phyloP scores from a whole-genome alignment of 2,113 vertebrate genomes.

The Murina feae region DNA sequence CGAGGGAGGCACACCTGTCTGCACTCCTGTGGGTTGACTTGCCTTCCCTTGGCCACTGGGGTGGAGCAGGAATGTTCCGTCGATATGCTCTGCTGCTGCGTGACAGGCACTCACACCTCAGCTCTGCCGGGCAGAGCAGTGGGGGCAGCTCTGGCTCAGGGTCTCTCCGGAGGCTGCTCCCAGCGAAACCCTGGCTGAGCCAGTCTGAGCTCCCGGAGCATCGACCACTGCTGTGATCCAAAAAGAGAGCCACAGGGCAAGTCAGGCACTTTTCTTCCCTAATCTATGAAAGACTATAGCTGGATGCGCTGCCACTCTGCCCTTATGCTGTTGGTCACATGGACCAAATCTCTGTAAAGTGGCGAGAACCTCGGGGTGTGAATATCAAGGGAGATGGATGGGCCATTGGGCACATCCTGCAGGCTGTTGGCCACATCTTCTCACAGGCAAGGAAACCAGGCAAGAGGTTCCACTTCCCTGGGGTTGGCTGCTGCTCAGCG shows the following conservation, averaged over 20 bases:
- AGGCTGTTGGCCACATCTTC: background rate
- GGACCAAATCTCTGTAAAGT: background rate
- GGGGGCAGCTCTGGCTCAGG: background rate
- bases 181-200: too few species aligned
- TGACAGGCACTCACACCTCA: background rate
- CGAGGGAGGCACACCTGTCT: background rate
- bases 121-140: background rate
- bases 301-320: background rate
- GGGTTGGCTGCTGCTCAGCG: background rate
- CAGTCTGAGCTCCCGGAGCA: background rate
- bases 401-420: background rate
- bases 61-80: background rate
- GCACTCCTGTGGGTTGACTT: background rate
- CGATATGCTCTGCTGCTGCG: rapidly evolving
- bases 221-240: background rate
- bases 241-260: background rate
- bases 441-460: background rate
- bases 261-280: background rate
- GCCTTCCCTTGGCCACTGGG: background rate
- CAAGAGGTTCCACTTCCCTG: background rate
- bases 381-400: too few species aligned
- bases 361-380: background rate
- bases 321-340: background rate
- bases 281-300: background rate
- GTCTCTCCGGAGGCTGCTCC: background rate